phyloP scores from a whole-genome alignment of 2,113 vertebrate species.

The Gorilla gorilla region DNA sequence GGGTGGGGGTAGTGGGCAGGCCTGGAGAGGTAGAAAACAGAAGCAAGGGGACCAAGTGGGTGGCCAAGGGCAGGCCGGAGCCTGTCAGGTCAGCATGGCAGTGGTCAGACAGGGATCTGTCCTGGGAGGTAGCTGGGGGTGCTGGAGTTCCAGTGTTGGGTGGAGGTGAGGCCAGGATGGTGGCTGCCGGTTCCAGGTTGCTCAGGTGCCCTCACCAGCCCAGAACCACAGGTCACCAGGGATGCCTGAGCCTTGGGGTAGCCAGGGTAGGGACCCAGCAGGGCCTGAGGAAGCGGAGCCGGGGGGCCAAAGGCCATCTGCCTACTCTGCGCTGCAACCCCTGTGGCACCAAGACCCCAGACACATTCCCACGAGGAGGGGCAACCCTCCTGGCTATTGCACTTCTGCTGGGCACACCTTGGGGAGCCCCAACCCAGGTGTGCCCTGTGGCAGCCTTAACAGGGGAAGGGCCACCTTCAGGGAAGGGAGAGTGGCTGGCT shows the following conservation, averaged over 20 bases:
- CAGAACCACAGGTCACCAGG: background rate
- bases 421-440: background rate
- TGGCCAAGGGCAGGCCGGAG: background rate
- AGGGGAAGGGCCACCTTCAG: background rate
- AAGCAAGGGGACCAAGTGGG: background rate
- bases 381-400: background rate
- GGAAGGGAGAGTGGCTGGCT: background rate
- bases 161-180: background rate
- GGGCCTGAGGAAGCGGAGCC: background rate
- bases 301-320: background rate
- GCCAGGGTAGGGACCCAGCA: background rate
- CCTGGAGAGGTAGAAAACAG: conserved; percentile 71
- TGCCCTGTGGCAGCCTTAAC: background rate
- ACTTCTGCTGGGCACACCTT: background rate
- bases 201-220: background rate
- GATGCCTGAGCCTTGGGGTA: background rate
- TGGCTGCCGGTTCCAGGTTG: background rate
- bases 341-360: background rate
- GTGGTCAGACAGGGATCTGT: conserved; percentile 51
- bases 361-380: background rate
- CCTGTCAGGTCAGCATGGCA: conserved; percentile 21
- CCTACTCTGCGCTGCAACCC: background rate
- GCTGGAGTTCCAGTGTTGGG: conserved; percentile 67
- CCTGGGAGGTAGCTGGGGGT: conserved; percentile 75
- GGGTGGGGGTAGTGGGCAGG: background rate